Evolutionary conservation across 2,797 vertebrate species (phyloP).

Genomic region (Sarcophilus harrisii): DNA sequence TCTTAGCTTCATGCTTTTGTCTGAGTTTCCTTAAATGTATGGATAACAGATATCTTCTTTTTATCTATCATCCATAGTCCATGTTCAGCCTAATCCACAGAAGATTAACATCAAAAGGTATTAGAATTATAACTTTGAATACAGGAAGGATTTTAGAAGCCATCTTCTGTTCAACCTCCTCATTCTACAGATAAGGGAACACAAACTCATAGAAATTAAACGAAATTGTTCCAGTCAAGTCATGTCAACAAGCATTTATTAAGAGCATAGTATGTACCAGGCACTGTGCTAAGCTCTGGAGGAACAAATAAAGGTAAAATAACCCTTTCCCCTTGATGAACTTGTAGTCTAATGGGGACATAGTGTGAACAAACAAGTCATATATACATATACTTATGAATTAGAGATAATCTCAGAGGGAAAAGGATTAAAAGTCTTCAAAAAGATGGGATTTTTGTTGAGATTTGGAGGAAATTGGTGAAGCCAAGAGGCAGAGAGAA

Average conservation of each 20-base stretch:
- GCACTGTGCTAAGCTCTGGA: not conserved
- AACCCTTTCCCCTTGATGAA: not conserved
- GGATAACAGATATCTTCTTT: not conserved
- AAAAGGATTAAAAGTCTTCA: not conserved
- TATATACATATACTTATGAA: not conserved
- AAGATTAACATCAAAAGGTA: not conserved
- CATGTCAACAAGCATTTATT: not conserved
- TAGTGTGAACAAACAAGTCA: not conserved
- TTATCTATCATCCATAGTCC: not conserved
- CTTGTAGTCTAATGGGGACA: not conserved
- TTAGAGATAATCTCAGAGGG: not conserved
- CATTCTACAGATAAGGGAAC: not conserved
- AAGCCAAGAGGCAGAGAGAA: not conserved
- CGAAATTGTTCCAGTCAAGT: not conserved
- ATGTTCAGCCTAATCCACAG: not conserved
- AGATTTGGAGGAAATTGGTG: not conserved
- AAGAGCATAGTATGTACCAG: not conserved
- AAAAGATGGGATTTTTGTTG: not conserved
- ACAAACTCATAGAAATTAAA: not conserved
- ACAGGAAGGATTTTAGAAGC: not conserved
- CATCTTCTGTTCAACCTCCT: not conserved
- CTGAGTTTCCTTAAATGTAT: not conserved
- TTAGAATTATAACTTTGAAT: not conserved
- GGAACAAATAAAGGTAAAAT: not conserved
- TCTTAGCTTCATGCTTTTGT: not conserved